Evolutionary conservation across 2,797 vertebrate genomes (phyloP), one percentile per base, ranked within the genome.

Genomic region (Acanthurus leucopareius): DNA sequence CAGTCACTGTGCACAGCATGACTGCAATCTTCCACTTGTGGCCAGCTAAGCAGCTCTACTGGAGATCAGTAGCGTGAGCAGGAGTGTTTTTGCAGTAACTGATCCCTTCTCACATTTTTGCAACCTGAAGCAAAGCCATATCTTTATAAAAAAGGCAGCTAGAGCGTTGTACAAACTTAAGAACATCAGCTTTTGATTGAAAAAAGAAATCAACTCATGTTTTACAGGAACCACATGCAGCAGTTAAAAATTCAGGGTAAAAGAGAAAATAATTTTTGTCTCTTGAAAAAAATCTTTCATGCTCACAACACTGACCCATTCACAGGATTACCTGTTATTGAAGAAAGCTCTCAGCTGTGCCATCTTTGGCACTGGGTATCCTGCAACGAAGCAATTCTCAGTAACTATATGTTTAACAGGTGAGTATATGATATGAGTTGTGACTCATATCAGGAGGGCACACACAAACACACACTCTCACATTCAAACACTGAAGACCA

Each of bases 341-440:
- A 86, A 83, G 22, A 77, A 0, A 11, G 28, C 16, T 17, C 3
- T 65, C 60, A 75, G 15, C 38, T 56, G 11, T 20, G 1, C 42
- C 69, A 13, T 22, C 3, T 53, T 1, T 16, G 91, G 90, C 22
- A 2, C 3, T 0, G 48, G 40, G 74, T 82, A 66, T 57, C 82
- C 92, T 93, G 74, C 57, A 83, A 88, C 54, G 85, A 0, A 84
- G n/a, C 32, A 83, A 20, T 2, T 2, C 10, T 69, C 17, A 32
- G 48, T 22, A 44, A 71, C 69, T 3, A 53, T 42, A 61, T 25
- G 25, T 14, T 67, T 22, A n/a, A 61, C 25, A 69, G n/a, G 35
- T 20, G 15, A 57, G n/a, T n/a, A n/a, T n/a, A n/a, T n/a, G n/a
- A 28, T 35, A 60, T 66, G 58, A 19, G 32, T 19, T 74, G 2